Evolutionary conservation across 2,888 invertebrate genomes (phyloP).

Genomic region (Acleris emargana): DNA sequence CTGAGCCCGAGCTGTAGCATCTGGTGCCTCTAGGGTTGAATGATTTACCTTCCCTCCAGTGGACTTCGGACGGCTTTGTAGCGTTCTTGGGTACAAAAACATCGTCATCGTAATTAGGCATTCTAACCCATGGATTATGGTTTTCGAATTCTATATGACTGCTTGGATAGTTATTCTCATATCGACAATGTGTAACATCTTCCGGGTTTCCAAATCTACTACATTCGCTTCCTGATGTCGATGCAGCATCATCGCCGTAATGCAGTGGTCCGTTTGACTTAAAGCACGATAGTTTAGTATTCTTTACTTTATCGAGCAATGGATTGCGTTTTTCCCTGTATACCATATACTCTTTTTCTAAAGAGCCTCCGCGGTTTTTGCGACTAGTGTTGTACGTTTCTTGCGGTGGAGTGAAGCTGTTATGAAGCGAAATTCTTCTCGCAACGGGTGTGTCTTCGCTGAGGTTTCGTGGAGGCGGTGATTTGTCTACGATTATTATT

Average conservation of each 20-base stretch:
- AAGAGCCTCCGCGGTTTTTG: constrained; percentile 75
- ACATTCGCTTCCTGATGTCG: constrained; percentile 81
- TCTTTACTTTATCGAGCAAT: constrained; percentile 87
- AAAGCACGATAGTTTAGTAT: constrained; percentile 88
- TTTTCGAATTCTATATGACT: constrained; percentile 77
- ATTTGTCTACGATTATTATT: constrained; percentile 84
- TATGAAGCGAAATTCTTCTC: constrained; percentile 76
- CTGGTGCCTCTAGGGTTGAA: constrained; percentile 71
- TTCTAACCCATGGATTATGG: constrained; percentile 79
- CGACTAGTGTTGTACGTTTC: constrained; percentile 79
- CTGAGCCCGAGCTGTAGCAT: constrained; percentile 80
- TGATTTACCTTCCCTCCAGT: constrained; percentile 71
- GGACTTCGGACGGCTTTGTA: constrained; percentile 65
- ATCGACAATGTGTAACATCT: constrained; percentile 68
- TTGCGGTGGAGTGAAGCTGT: constrained; percentile 69
- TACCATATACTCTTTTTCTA: constrained; percentile 84
- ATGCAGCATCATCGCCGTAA: constrained; percentile 76
- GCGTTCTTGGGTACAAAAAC: constrained; percentile 73
- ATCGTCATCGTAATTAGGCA: constrained; percentile 76
- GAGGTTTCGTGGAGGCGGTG: constrained; percentile 75
- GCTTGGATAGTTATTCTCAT: constrained; percentile 63
- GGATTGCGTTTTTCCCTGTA: constrained; percentile 87
- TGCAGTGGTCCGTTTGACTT: constrained; percentile 82
- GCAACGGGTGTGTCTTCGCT: constrained; percentile 66
- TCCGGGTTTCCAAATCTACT: constrained; percentile 79